Evolutionary conservation across 2,797 vertebrate genomes (phyloP).

Genomic region (Arctocebus calabarensis): DNA sequence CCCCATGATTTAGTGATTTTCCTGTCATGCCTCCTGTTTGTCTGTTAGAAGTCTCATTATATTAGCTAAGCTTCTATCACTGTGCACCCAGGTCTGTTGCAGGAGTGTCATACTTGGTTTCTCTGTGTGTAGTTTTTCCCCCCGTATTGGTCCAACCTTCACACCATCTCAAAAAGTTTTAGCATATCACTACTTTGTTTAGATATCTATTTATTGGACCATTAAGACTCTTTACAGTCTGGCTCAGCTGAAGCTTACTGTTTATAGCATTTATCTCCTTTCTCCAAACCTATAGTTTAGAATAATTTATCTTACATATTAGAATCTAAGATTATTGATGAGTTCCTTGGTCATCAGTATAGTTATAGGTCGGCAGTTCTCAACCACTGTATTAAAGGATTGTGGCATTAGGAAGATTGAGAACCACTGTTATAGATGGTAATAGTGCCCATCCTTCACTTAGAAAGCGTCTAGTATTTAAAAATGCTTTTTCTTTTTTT

Average conservation of each 20-base stretch:
- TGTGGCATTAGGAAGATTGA: no score
- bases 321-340: neutral
- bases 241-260: neutral
- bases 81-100: neutral
- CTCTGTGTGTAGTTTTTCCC: neutral
- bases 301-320: neutral
- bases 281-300: neutral
- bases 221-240: neutral
- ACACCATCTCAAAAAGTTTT: neutral
- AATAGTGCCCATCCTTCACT: neutral
- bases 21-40: neutral
- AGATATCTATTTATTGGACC: neutral
- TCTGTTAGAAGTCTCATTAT: neutral
- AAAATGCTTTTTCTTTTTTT: slow-evolving; percentile 16
- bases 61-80: neutral
- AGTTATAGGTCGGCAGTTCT: no score
- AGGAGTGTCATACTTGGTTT: neutral
- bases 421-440: neutral
- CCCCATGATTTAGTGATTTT: neutral
- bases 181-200: neutral
- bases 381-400: no score
- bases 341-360: neutral
- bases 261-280: neutral
- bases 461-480: neutral
- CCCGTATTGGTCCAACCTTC: neutral